A percentile compares a stretch with the other conserved stretches of the same genome.
Evolutionary conservation across 2,888 invertebrate genomes (phyloP).

Genomic region (Aphidoletes aphidimyza): DNA sequence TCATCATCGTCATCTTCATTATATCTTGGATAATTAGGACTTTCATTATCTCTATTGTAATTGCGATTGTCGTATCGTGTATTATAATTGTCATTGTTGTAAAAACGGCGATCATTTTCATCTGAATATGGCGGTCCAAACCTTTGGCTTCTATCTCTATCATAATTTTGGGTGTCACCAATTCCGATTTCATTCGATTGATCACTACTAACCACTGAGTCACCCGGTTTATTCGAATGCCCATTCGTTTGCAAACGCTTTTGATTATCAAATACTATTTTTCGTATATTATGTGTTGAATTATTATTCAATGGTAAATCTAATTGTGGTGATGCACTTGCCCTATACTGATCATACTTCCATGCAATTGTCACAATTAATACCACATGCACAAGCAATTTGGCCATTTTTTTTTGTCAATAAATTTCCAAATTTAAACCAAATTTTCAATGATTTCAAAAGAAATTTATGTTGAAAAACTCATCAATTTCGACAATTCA

Average conservation of each 20-base stretch:
- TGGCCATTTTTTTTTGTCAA: neutral
- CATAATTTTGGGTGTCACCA: constrained; percentile 58
- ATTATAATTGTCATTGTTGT: constrained; percentile 57
- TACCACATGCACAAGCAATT: neutral
- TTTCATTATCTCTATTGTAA: neutral
- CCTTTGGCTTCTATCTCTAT: constrained; percentile 64
- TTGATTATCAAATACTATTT: constrained; percentile 60
- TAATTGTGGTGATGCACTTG: constrained; percentile 66
- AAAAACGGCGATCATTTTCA: constrained; percentile 61
- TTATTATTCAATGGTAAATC: constrained; percentile 70
- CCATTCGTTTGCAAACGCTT: constrained; percentile 62
- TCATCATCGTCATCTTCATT: neutral
- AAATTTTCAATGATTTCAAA: too few relatives aligned
- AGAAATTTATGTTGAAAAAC: too few relatives aligned
- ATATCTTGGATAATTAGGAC: too few relatives aligned
- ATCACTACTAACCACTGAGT: constrained; percentile 12
- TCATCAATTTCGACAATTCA: too few relatives aligned
- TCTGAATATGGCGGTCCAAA: constrained; percentile 65
- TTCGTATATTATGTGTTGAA: neutral
- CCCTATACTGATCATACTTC: neutral
- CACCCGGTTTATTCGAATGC: neutral
- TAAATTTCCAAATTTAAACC: too few relatives aligned
- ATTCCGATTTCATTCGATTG: constrained; percentile 54
- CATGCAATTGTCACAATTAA: neutral
- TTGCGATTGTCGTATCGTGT: neutral